Conservation (phyloP, 2,888 invertebrate species). For the Drosophila nr. fundita region DNA sequence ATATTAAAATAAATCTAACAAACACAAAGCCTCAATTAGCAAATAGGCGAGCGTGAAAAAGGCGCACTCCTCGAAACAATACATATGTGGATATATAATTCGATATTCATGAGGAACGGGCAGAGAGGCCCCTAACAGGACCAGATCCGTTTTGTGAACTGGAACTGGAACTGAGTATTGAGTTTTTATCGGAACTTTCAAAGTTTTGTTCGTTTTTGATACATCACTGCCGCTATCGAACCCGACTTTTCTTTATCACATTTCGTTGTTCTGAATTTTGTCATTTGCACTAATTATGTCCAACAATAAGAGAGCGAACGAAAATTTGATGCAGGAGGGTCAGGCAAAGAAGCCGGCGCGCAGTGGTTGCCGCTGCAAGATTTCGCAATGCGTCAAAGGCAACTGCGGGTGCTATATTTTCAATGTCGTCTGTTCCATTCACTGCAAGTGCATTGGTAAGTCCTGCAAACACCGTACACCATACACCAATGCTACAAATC, state of each 20-base stretch:
- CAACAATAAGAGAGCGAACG: not conserved
- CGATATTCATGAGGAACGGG: too few relatives aligned
- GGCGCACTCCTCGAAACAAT: too few relatives aligned
- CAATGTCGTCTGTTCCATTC: conserved; percentile 56
- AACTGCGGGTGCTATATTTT: conserved; percentile 75
- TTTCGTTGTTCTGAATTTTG: conserved; percentile 20
- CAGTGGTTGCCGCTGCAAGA: conserved; percentile 67
- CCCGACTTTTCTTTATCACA: not conserved
- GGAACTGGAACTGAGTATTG: not conserved
- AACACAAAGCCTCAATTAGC: too few relatives aligned
- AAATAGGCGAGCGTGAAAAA: too few relatives aligned
- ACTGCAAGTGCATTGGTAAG: conserved; percentile 69
- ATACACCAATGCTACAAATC: not conserved
- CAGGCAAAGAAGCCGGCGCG: conserved; percentile 26
- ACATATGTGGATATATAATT: not conserved
- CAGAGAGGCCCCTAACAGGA: too few relatives aligned
- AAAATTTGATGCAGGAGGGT: conserved; percentile 21
- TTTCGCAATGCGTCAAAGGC: conserved; percentile 71
- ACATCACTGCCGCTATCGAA: not conserved
- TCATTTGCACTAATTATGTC: conserved; percentile 14
- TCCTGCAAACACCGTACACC: not conserved
- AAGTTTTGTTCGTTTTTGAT: not conserved
- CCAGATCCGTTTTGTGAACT: not conserved
- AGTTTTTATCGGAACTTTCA: not conserved
- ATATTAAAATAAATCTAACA: too few relatives aligned